Conservation (phyloP, 2,113 vertebrate genomes). For the Gymnarchus niloticus region DNA sequence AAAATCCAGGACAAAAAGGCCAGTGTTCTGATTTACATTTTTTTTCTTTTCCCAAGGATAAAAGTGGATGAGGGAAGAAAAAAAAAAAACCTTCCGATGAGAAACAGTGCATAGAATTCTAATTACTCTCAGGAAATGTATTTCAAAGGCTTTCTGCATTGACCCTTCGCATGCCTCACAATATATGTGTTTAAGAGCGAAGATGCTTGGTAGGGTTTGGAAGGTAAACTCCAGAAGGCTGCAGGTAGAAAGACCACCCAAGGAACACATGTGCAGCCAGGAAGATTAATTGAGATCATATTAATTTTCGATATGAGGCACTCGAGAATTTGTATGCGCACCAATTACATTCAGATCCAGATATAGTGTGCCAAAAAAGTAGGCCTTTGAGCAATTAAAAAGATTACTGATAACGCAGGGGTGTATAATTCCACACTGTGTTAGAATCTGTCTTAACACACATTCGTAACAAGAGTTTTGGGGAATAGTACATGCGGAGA, state of each 20-base stretch:
- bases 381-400: constrained; percentile 7
- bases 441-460: background rate
- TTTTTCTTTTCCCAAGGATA: constrained; percentile 17
- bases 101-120: constrained; percentile 1
- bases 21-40: background rate
- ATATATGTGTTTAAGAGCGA: background rate
- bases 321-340: constrained; percentile 16
- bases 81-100: constrained; percentile 11
- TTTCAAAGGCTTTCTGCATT: background rate
- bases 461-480: background rate
- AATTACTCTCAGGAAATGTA: constrained; percentile 7
- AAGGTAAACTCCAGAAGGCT: background rate
- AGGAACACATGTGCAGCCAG: constrained; percentile 17
- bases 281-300: constrained; percentile 25
- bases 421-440: background rate
- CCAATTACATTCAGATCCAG: constrained; percentile 7
- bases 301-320: constrained; percentile 24
- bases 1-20: constrained; percentile 16
- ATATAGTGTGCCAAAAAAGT: background rate
- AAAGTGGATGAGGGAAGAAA: background rate
- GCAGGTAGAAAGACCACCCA: constrained; percentile 10
- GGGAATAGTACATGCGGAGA: background rate
- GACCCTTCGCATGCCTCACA: background rate
- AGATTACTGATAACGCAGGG: background rate
- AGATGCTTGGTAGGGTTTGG: background rate